Evolutionary conservation across 2,113 vertebrate genomes (phyloP), one percentile per base, ranked within the genome.

Genomic region (Malurus cyaneus): DNA sequence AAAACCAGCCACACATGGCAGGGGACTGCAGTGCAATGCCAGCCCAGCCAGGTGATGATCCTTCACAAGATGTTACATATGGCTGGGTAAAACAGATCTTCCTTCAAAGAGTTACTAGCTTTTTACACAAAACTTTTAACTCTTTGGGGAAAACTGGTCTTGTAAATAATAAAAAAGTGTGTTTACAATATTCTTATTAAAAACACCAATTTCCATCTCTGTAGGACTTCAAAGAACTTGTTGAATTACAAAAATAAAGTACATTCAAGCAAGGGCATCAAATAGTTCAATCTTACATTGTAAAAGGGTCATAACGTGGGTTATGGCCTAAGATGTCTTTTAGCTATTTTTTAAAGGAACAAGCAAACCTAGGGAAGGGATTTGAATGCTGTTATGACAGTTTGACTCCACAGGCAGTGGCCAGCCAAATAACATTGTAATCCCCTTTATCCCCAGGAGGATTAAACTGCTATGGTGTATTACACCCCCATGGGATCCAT

Each of bases 401-500:
- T 62, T 88, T 60, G 74, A 5, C 34, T 95, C 59, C 56, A 52
- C 2, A 2, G 0, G 0, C 16, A 56, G 64, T 49, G 74, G 54
- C 65, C 67, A 80, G 74, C 18, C 85, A 73, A 85, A 86, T 7
- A 73, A 24, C 79, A 8, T 74, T 73, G 89, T 93, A 96, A 96
- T 93, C 85, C 24, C 86, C 54, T 88, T 96, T 62, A 73, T 86
- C 36, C 39, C 28, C 81, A 60, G 52, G 59, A 80, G 54, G 46
- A 91, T 89, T 89, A 28, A 91, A 95, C 52, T 66, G 47, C 54
- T 59, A 12, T 0, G 18, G 56, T 60, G 28, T 31, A 50, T 89
- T 73, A 62, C 39, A 82, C 14, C 26, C 49, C 32, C 61, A 15
- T 3, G 9, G 65, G 61, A 47, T 74, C 52, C n/a, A n/a, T 49